These are phyloP conservation scores for Solenopsis invicta DNA, from an alignment of 1,140 invertebrate species.

Conservation along the genomic window DNA sequence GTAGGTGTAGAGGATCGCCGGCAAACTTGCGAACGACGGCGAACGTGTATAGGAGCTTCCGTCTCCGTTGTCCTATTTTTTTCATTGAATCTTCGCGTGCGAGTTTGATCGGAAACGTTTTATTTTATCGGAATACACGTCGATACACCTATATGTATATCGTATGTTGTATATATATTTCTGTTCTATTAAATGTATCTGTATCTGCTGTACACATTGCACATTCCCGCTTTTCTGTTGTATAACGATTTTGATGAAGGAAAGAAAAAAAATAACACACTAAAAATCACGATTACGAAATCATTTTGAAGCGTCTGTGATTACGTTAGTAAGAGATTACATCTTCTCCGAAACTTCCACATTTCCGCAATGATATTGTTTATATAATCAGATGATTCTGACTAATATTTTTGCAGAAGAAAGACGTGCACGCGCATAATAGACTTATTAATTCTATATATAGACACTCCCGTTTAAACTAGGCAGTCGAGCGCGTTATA, in stretches of 20 bases:
- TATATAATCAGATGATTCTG: neutral
- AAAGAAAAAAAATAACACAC: neutral
- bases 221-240: neutral
- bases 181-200: neutral
- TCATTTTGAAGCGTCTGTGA: neutral
- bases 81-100: conserved; percentile 6
- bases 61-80: neutral
- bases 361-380: neutral
- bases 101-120: neutral
- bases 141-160: neutral
- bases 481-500: conserved; percentile 7
- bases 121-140: neutral
- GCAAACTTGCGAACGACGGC: conserved; percentile 29
- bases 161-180: conserved; percentile 6
- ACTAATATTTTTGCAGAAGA: neutral
- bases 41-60: conserved; percentile 16
- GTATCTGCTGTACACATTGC: neutral
- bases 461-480: neutral
- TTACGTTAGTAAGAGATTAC: neutral
- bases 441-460: conserved; percentile 5
- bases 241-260: neutral
- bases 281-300: neutral
- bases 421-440: neutral
- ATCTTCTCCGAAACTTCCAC: neutral
- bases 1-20: conserved; percentile 55